These are phyloP conservation scores for Drosophila burlai DNA, from an alignment of 1,140 invertebrate genomes.

Conservation along the genomic window DNA sequence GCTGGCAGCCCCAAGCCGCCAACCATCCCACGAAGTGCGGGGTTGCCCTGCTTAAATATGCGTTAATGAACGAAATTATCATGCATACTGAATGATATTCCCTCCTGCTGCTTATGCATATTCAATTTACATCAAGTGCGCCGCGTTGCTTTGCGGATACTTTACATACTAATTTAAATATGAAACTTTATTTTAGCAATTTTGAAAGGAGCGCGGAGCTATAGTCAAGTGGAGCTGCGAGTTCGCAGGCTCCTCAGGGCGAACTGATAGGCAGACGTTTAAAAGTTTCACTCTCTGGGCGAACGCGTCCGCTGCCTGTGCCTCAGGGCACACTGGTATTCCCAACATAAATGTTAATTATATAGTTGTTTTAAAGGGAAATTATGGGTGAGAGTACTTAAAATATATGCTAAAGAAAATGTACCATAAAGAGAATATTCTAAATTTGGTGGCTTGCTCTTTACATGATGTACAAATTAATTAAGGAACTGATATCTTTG, in stretches of 20 bases:
- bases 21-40: not conserved
- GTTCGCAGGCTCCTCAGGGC: not conserved
- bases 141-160: conserved; percentile 44
- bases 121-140: conserved; percentile 67
- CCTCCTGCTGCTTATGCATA: conserved; percentile 60
- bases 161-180: conserved; percentile 68
- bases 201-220: conserved; percentile 1
- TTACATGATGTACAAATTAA: not conserved
- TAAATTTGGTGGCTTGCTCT: no score
- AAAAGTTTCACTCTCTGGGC: conserved; percentile 27
- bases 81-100: conserved; percentile 71
- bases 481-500: not conserved
- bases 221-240: conserved; percentile 14
- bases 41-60: conserved; percentile 68
- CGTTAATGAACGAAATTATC: conserved; percentile 81
- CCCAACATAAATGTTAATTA: conserved; percentile 4
- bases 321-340: conserved; percentile 9
- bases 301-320: not conserved
- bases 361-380: not conserved
- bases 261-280: conserved; percentile 42
- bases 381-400: no score
- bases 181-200: conserved; percentile 47
- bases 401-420: not conserved
- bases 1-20: not conserved
- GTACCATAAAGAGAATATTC: not conserved